Conservation (phyloP, 1,140 invertebrate genomes). For the Drosophila kepulauana region DNA sequence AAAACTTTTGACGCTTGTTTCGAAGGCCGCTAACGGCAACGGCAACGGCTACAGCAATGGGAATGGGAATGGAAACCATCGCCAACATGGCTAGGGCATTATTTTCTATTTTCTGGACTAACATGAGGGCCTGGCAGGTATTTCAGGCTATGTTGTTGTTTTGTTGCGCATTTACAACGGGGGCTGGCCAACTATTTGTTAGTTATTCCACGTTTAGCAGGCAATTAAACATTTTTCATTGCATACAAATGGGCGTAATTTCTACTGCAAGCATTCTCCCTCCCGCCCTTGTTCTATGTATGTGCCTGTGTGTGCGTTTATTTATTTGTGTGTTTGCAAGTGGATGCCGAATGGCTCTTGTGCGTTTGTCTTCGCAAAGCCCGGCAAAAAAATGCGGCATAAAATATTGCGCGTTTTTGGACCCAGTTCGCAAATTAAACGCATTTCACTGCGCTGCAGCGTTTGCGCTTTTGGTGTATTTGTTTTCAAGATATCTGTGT, state of each 20-base stretch:
- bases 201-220: slow-evolving; percentile 75
- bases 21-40: slow-evolving; percentile 7
- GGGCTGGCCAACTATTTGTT: slow-evolving; percentile 63
- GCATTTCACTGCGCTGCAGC: slow-evolving; percentile 47
- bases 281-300: background rate
- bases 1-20: slow-evolving; percentile 76
- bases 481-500: slow-evolving; percentile 65
- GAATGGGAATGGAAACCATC: no score
- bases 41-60: no score
- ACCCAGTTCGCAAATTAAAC: slow-evolving; percentile 44
- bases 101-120: slow-evolving; percentile 41
- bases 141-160: slow-evolving; percentile 47
- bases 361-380: slow-evolving; percentile 30
- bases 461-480: slow-evolving; percentile 35
- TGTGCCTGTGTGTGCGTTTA: background rate
- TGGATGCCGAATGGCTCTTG: background rate
- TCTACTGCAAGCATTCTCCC: slow-evolving; percentile 12
- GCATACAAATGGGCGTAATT: slow-evolving; percentile 70
- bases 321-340: slow-evolving; percentile 2
- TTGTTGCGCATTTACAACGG: slow-evolving; percentile 55
- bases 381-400: slow-evolving; percentile 45
- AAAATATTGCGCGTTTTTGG: slow-evolving; percentile 60
- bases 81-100: slow-evolving; percentile 18
- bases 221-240: slow-evolving; percentile 82
- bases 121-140: slow-evolving; percentile 63